Conservation (phyloP, 2,797 vertebrate species). For the Falco cherrug region DNA sequence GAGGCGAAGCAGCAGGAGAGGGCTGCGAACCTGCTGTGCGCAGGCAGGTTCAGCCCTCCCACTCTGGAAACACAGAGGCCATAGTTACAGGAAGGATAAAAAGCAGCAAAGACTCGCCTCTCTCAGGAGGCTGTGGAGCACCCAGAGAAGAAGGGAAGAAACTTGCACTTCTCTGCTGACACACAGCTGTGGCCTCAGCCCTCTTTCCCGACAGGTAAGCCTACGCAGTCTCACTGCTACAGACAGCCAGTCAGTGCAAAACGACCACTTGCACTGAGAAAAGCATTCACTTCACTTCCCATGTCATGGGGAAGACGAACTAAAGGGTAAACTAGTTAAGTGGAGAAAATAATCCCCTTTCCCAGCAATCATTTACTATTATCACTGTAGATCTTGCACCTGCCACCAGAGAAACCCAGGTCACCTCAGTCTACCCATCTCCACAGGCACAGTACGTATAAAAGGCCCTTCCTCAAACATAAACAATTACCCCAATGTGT, state of each 20-base stretch:
- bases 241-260: fast-evolving
- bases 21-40: no score
- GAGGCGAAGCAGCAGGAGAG: neutral
- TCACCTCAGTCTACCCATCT: neutral
- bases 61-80: neutral
- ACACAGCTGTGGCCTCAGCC: neutral
- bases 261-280: fast-evolving
- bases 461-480: neutral
- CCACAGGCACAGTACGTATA: fast-evolving
- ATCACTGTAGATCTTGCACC: neutral
- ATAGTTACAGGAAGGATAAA: no score
- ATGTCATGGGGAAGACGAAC: neutral
- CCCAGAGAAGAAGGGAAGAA: neutral
- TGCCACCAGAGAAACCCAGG: neutral
- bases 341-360: neutral
- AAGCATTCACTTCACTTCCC: neutral
- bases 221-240: neutral
- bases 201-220: neutral
- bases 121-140: neutral
- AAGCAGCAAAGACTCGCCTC: no score
- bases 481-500: neutral
- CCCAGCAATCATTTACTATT: neutral
- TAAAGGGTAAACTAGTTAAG: neutral
- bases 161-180: neutral
- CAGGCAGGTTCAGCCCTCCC: neutral